Evolutionary conservation across 2,888 invertebrate genomes (phyloP).

Genomic region (Cynaeus angustus): DNA sequence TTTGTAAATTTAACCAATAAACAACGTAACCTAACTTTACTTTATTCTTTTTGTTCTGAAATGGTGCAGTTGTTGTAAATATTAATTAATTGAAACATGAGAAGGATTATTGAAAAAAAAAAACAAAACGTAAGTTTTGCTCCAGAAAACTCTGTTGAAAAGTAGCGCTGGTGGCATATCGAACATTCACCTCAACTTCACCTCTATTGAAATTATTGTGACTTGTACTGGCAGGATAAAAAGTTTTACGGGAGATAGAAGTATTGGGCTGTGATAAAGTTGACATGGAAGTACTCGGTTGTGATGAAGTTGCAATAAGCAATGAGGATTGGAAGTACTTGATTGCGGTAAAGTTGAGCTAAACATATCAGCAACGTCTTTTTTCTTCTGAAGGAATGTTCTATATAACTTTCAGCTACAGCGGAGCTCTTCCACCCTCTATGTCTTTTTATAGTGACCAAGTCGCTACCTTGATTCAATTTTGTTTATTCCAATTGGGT

Average conservation of each 20-base stretch:
- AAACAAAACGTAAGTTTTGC: too few species aligned
- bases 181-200: slow-evolving; percentile 17
- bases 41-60: too few species aligned
- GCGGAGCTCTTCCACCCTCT: slow-evolving; percentile 55
- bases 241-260: slow-evolving; percentile 8
- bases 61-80: too few species aligned
- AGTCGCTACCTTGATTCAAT: slow-evolving; percentile 52
- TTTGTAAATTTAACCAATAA: too few species aligned
- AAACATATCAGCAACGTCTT: too few species aligned
- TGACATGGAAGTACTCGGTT: slow-evolving; percentile 20
- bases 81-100: too few species aligned
- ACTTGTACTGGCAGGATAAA: slow-evolving; percentile 17
- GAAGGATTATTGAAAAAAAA: too few species aligned
- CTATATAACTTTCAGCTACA: too few species aligned
- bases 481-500: slow-evolving; percentile 52
- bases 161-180: slow-evolving; percentile 3
- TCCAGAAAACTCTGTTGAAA: slow-evolving; percentile 1
- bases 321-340: too few species aligned
- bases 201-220: slow-evolving; percentile 5
- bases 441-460: slow-evolving; percentile 55
- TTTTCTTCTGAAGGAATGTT: too few species aligned
- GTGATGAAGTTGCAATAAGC: slow-evolving; percentile 3
- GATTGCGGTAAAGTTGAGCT: too few species aligned
- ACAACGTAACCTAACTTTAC: too few species aligned
- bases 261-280: slow-evolving; percentile 5